A percentile compares a stretch with the other conserved stretches of the same genome.
Conservation (phyloP, 2,888 invertebrate genomes). For the Deroplatys truncata region DNA sequence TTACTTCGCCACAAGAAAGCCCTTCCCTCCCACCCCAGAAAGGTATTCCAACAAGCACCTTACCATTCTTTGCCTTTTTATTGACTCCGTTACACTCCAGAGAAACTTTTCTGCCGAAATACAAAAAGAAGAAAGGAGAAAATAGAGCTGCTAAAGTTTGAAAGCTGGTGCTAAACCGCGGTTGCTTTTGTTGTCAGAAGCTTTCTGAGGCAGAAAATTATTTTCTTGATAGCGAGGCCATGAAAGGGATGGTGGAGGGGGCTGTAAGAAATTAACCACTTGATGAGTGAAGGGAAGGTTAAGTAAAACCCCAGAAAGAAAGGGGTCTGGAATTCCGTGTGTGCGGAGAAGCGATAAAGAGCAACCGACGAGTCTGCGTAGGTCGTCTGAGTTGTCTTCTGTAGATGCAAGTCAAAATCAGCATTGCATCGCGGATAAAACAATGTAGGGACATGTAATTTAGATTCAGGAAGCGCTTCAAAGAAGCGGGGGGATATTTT, state of each 20-base stretch:
- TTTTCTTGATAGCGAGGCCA: constrained; percentile 1
- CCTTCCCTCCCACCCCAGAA: neutral
- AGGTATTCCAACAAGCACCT: neutral
- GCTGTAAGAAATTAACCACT: constrained; percentile 6
- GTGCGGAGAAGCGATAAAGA: neutral
- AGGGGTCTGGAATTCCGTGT: neutral
- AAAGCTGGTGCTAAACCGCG: neutral
- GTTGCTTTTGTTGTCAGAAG: constrained; percentile 7
- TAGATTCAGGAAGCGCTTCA: too few relatives aligned
- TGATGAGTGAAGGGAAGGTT: neutral
- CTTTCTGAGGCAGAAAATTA: constrained; percentile 14
- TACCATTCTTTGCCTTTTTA: neutral
- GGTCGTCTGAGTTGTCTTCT: neutral
- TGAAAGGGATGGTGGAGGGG: neutral
- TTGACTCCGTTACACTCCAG: neutral
- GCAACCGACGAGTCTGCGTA: neutral
- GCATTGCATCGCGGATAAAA: too few relatives aligned
- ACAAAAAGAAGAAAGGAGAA: neutral
- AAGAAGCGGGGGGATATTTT: too few relatives aligned
- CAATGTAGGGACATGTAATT: too few relatives aligned
- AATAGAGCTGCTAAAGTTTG: constrained; percentile 3
- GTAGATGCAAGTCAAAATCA: too few relatives aligned
- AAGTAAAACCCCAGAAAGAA: neutral
- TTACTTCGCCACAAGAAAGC: neutral
- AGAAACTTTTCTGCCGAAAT: neutral